A percentile compares a stretch with the other conserved stretches of the same genome.
These are phyloP conservation scores for Clamator glandarius DNA, from an alignment of 2,797 vertebrate genomes.

Conservation along the genomic window DNA sequence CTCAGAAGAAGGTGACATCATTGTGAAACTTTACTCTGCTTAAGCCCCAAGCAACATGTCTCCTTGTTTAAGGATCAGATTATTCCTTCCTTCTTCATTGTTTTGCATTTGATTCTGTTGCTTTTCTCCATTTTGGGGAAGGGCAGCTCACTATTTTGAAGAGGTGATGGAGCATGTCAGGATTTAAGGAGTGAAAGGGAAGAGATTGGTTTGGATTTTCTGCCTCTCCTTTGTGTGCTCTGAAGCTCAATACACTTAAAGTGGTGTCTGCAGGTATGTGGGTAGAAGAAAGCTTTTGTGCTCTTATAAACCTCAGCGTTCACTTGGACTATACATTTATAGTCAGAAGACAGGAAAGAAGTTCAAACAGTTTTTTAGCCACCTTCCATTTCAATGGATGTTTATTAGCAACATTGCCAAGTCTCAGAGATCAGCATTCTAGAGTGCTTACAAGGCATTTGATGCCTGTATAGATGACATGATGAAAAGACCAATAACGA, in stretches of 20 bases:
- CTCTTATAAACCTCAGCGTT: constrained; percentile 68
- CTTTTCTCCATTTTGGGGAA: constrained; percentile 80
- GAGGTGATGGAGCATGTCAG: constrained; percentile 88
- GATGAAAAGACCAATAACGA: not conserved
- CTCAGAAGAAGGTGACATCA: constrained; percentile 88
- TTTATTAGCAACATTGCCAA: constrained; percentile 48
- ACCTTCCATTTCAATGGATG: constrained; percentile 73
- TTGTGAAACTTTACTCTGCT: constrained; percentile 83
- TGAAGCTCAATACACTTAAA: constrained; percentile 83
- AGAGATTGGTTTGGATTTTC: constrained; percentile 86
- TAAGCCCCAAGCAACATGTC: constrained; percentile 85
- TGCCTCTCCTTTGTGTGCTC: constrained; percentile 76
- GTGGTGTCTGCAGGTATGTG: constrained; percentile 79
- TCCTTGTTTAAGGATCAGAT: constrained; percentile 91
- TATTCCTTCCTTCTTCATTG: constrained; percentile 82
- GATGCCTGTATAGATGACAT: not conserved
- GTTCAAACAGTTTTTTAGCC: constrained; percentile 69
- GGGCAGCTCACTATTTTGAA: constrained; percentile 88
- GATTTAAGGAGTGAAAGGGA: constrained; percentile 86
- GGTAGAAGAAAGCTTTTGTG: constrained; percentile 72
- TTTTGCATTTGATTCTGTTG: constrained; percentile 83
- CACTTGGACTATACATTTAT: constrained; percentile 56
- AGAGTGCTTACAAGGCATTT: constrained; percentile 25
- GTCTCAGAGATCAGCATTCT: constrained; percentile 49
- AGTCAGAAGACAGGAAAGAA: constrained; percentile 62